phyloP scores from a whole-genome alignment of 2,888 invertebrate genomes.

The Neoitamus cyanurus region DNA sequence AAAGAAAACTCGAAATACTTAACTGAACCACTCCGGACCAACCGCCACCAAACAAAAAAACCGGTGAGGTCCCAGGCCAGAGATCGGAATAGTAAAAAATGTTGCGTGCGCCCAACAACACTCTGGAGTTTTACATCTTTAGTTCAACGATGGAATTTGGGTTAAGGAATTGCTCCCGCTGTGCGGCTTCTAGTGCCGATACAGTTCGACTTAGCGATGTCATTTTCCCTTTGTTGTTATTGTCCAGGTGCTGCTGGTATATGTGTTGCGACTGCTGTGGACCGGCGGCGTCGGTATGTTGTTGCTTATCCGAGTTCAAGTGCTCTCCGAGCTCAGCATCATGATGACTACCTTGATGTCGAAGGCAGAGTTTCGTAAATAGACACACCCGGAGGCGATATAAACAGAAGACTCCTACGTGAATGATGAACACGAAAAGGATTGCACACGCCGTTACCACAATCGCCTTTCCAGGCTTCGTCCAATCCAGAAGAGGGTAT shows the following conservation, averaged over 20 bases:
- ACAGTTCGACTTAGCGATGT: conserved; percentile 64
- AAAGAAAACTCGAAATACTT: conserved; percentile 10
- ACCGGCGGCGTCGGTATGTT: conserved; percentile 55
- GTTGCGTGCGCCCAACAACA: background rate
- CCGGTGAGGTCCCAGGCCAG: background rate
- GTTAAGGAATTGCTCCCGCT: conserved; percentile 66
- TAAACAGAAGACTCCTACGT: conserved; percentile 70
- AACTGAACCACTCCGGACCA: conserved; percentile 15
- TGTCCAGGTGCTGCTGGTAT: conserved; percentile 53
- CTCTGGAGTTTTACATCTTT: conserved; percentile 66
- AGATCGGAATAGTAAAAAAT: background rate
- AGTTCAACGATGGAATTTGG: conserved; percentile 66
- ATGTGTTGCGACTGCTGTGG: conserved; percentile 45
- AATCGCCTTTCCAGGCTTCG: conserved; percentile 71
- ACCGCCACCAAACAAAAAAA: conserved; percentile 19
- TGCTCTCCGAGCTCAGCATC: conserved; percentile 65
- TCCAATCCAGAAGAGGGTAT: conserved; percentile 84
- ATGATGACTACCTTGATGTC: conserved; percentile 60
- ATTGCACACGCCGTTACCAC: conserved; percentile 72
- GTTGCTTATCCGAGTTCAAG: conserved; percentile 58
- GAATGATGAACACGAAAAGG: conserved; percentile 71
- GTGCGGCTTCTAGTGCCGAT: conserved; percentile 64
- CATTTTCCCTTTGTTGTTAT: conserved; percentile 57
- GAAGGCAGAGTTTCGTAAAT: conserved; percentile 65
- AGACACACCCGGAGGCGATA: conserved; percentile 68